Evolutionary conservation across 1,140 invertebrate species (phyloP).

Genomic region (Drosophila elegans): DNA sequence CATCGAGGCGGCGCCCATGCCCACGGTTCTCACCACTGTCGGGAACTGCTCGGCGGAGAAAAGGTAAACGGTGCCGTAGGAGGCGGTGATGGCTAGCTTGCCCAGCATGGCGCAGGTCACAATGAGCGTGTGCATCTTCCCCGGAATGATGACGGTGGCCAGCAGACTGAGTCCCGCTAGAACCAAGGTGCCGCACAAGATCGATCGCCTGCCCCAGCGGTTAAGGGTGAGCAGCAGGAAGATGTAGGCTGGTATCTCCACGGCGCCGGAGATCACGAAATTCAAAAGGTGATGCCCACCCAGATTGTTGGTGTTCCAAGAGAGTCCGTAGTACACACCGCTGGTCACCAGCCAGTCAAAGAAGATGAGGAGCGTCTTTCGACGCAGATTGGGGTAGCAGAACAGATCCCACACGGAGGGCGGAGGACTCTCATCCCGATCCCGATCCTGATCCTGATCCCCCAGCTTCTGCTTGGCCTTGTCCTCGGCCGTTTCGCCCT

Average conservation of each 20-base stretch:
- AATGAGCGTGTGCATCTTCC: conserved; percentile 86
- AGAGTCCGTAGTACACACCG: conserved; percentile 92
- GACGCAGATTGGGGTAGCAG: conserved; percentile 89
- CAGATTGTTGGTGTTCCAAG: conserved; percentile 91
- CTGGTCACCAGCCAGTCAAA: conserved; percentile 93
- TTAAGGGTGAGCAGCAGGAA: conserved; percentile 90
- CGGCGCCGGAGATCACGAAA: conserved; percentile 90
- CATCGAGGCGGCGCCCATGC: conserved; percentile 91
- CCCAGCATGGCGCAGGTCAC: conserved; percentile 91
- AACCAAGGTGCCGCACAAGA: conserved; percentile 90
- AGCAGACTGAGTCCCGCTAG: conserved; percentile 88
- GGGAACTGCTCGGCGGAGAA: conserved; percentile 94
- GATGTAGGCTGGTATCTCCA: conserved; percentile 91
- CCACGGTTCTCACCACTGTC: conserved; percentile 92
- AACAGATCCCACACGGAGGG: conserved; percentile 89
- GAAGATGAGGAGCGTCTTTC: conserved; percentile 90
- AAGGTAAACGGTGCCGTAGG: conserved; percentile 92
- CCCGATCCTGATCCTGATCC: neutral
- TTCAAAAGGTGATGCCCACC: conserved; percentile 91
- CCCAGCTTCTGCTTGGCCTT: conserved; percentile 65
- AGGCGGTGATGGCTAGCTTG: conserved; percentile 92
- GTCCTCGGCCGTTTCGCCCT: conserved; percentile 83
- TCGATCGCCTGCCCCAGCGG: conserved; percentile 89
- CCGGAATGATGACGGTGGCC: conserved; percentile 87
- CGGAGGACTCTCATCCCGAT: conserved; percentile 46